These are phyloP conservation scores for Lissonota sp. DNA, from an alignment of 2,888 invertebrate species.

Conservation along the genomic window DNA sequence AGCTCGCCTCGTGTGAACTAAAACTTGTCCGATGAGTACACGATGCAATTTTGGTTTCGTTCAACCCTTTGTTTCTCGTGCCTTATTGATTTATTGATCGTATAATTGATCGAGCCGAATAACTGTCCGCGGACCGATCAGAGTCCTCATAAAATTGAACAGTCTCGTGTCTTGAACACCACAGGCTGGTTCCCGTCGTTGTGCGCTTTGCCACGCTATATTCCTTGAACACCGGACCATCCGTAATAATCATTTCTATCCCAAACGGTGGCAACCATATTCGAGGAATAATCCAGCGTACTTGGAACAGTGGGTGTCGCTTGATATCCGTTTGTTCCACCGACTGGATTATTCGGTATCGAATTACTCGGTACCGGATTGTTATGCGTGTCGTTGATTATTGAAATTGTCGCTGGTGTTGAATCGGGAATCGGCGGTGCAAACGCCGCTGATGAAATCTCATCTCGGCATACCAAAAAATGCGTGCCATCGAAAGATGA, in stretches of 20 bases:
- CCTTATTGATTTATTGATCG: no score
- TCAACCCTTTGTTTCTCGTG: no score
- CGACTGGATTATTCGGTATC: neutral
- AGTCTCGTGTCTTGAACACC: no score
- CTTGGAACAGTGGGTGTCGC: slow-evolving; percentile 11
- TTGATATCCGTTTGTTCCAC: slow-evolving; percentile 15
- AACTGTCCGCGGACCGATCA: no score
- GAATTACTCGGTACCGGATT: neutral
- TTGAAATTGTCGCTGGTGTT: neutral
- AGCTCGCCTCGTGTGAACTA: no score
- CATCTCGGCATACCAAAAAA: slow-evolving; percentile 21
- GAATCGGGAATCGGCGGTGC: neutral
- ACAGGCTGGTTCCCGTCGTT: no score
- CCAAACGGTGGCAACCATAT: slow-evolving; percentile 13
- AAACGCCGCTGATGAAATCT: neutral
- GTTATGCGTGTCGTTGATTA: neutral
- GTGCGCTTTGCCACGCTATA: neutral
- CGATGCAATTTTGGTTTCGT: no score
- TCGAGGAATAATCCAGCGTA: slow-evolving; percentile 12
- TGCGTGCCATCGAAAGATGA: slow-evolving; percentile 18
- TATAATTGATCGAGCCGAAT: no score
- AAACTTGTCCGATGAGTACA: no score
- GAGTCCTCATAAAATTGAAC: no score
- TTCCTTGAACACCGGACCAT: slow-evolving; percentile 34
- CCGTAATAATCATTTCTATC: slow-evolving; percentile 14